Conservation (phyloP, 2,113 vertebrate genomes). For the Chaenocephalus aceratus region DNA sequence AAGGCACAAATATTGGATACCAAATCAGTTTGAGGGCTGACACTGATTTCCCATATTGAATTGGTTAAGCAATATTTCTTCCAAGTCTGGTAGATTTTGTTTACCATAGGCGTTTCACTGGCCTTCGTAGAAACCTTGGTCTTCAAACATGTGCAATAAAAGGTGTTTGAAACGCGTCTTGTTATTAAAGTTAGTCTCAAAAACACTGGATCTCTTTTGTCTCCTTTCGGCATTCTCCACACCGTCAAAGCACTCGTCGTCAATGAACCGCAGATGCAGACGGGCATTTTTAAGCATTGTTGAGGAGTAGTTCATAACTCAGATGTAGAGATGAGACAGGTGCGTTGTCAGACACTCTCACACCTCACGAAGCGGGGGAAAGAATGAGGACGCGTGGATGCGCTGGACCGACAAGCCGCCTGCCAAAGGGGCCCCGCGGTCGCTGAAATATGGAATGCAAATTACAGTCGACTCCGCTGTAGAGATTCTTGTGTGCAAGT, state of each 20-base stretch:
- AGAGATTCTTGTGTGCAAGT: constrained; percentile 53
- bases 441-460: constrained; percentile 50
- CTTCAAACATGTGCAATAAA: not conserved
- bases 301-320: constrained; percentile 16
- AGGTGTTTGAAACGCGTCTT: too few species aligned
- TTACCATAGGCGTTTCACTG: not conserved
- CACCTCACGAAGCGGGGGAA: not conserved
- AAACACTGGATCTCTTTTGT: constrained; percentile 10
- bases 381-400: constrained; percentile 27
- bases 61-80: not conserved
- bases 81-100: too few species aligned
- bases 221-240: constrained; percentile 42
- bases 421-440: constrained; percentile 18
- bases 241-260: constrained; percentile 27
- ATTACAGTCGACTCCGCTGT: constrained; percentile 32
- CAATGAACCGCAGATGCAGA: not conserved
- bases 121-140: not conserved
- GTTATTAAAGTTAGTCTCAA: constrained; percentile 2
- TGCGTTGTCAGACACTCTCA: constrained; percentile 24
- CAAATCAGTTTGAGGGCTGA: not conserved
- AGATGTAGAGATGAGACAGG: constrained; percentile 32
- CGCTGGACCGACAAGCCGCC: constrained; percentile 9
- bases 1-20: too few species aligned
- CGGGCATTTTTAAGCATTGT: constrained; percentile 24
- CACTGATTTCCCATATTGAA: not conserved